A percentile compares a stretch with the other conserved stretches of the same genome.
phyloP scores from a whole-genome alignment of 2,797 vertebrate species.

The Muscicapa striata region DNA sequence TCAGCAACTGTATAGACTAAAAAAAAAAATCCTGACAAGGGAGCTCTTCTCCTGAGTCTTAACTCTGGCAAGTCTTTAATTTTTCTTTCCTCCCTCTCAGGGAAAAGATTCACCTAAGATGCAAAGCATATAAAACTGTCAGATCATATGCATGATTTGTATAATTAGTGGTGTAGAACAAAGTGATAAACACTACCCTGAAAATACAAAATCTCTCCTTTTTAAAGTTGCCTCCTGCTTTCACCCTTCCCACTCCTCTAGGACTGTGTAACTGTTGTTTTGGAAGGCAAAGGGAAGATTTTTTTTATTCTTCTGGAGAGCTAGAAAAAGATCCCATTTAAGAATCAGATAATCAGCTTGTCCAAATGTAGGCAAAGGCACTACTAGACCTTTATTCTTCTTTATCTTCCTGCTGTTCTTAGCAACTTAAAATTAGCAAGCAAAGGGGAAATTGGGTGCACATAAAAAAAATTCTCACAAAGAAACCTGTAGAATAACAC shows the following conservation, averaged over 20 bases:
- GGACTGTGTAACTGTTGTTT: background rate
- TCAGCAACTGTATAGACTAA: background rate
- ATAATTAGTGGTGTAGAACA: background rate
- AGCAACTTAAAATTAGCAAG: background rate
- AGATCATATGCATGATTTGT: background rate
- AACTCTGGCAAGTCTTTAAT: background rate
- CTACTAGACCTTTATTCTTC: background rate
- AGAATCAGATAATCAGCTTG: background rate
- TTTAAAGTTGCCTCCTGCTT: background rate
- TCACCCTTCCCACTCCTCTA: background rate
- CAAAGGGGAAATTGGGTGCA: background rate
- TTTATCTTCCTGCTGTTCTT: background rate
- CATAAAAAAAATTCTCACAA: background rate
- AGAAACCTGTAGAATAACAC: background rate
- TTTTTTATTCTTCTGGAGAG: background rate
- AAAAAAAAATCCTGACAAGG: background rate
- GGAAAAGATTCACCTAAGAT: background rate
- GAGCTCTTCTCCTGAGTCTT: background rate
- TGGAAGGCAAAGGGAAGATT: background rate
- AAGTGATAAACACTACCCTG: background rate
- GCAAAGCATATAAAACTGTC: background rate
- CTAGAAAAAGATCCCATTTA: background rate
- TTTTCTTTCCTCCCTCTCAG: background rate
- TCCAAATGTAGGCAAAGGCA: background rate
- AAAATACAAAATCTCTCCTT: background rate